Evolutionary conservation across 2,888 invertebrate genomes (phyloP), one percentile per base, ranked within the genome.

Genomic region (Eupsilia transversa): DNA sequence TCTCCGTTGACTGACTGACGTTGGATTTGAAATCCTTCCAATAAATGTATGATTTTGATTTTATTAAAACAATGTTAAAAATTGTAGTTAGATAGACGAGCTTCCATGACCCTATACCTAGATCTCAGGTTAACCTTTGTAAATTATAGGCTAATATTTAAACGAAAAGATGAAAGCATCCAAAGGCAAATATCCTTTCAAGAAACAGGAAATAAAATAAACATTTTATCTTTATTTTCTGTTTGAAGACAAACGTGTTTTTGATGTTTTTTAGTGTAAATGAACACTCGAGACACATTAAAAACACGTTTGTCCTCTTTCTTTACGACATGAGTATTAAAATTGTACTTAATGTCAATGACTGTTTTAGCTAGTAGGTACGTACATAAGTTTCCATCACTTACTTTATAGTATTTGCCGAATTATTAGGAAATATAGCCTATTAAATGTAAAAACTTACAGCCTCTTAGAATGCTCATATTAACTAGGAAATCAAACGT

Each of bases 401-500:
- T 35, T n/a, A 35, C 14, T 27, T 7, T 30, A 27, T 12, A 23
- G 12, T n/a, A 76, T 17, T n/a, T 1, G 20, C 10, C 33, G 14
- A 17, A 43, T 63, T 64, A n/a, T 71, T 33, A 23, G n/a, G 5
- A 61, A 59, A 64, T 49, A 64, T n/a, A 30, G 12, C 27, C 7
- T 33, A 57, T 17, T 71, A 3, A 57, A 69, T 61, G 35, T 54
- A 64, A 78, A 67, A 61, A 67, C 43, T 57, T 73, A 80, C 63
- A 71, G 27, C 38, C 54, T 57, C 57, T 80, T 80, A 82, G 78
- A 73, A 75, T 56, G 57, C 3, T 61, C 66, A 54, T 75, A 71
- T 67, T 76, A 80, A 82, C 72, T 14, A 75, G 79, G 79, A 85
- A 86, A 82, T 83, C 72, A 68, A 79, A 74, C 67, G 70, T 38